Evolutionary conservation across 2,888 invertebrate species (phyloP), one percentile per base, ranked within the genome.

Genomic region (Lithosia quadra): DNA sequence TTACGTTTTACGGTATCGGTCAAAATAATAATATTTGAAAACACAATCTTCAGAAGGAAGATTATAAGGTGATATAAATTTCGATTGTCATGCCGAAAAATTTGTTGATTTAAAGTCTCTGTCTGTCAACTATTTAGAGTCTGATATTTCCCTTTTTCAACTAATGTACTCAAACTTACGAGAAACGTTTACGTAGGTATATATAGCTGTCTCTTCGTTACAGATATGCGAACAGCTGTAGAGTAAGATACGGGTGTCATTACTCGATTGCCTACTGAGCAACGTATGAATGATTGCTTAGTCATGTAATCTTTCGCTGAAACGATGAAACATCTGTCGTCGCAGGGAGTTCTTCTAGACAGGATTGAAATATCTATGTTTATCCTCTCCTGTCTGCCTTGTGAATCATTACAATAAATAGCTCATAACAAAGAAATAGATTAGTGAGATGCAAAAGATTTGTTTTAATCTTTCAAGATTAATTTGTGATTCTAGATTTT

Each of bases 241-340:
- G 61, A 43, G 28, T 55, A 57, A n/a, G 61, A 67, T 56, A 62
- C 15, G 21, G 9, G 28, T 73, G 72, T 71, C 65, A 33, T 63
- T 73, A 74, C 58, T 65, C 76, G 72, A 78, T 80, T 79, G 70
- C 72, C 79, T 77, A 86, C 86, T 84, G 84, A 83, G 83, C 80
- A 84, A 76, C 81, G 82, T 84, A 82, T 87, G 85, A 88, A 86
- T 84, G 86, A 83, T 78, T 78, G 77, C 80, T 90, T 88, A 92
- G 84, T 92, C 86, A 92, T 82, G 73, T n/a, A 71, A 71, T 85
- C 84, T 88, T 92, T 90, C 90, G 82, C 88, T 91, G 92, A 90
- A 92, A 88, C 84, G 86, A 89, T 92, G 91, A 91, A 90, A 83
- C 90, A 88, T 81, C 22, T 74, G 77, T 83, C 80, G 83, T 87